Conservation (phyloP, 2,797 vertebrate species). For the Odontamblyopus rebecca region DNA sequence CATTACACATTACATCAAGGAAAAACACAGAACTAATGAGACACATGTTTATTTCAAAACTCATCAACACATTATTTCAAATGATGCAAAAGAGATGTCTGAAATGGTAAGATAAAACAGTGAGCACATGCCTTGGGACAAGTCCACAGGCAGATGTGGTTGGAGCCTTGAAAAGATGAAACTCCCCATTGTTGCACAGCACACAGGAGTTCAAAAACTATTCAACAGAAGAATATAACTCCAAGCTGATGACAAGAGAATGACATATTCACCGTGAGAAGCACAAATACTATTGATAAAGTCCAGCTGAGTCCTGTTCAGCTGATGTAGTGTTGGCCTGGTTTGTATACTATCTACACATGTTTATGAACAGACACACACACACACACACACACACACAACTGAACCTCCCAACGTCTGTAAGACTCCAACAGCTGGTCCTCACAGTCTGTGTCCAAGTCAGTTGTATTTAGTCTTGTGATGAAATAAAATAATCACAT, state of each 20-base stretch:
- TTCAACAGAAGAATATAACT: no score
- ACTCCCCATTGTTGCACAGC: background rate
- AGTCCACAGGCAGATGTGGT: background rate
- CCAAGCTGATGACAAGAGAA: background rate
- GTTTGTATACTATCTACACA: constrained; percentile 8
- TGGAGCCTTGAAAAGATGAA: background rate
- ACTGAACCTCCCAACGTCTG: constrained; percentile 9
- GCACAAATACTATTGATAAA: constrained; percentile 6
- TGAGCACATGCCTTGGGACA: background rate
- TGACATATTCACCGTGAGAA: constrained; percentile 1
- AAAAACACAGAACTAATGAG: no score
- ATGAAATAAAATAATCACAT: background rate
- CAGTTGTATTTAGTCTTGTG: background rate
- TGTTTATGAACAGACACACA: constrained; percentile 1
- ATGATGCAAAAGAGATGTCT: no score
- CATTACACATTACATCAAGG: no score
- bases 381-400: background rate
- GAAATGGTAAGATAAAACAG: background rate
- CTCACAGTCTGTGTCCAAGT: constrained; percentile 17
- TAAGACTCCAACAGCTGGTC: constrained; percentile 17
- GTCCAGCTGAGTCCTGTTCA: background rate
- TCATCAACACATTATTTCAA: no score
- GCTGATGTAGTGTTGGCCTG: background rate
- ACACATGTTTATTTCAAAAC: no score
- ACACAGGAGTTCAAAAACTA: background rate